These are phyloP conservation scores for Heterohyrax brucei DNA, from an alignment of 2,797 vertebrate genomes.

Conservation along the genomic window DNA sequence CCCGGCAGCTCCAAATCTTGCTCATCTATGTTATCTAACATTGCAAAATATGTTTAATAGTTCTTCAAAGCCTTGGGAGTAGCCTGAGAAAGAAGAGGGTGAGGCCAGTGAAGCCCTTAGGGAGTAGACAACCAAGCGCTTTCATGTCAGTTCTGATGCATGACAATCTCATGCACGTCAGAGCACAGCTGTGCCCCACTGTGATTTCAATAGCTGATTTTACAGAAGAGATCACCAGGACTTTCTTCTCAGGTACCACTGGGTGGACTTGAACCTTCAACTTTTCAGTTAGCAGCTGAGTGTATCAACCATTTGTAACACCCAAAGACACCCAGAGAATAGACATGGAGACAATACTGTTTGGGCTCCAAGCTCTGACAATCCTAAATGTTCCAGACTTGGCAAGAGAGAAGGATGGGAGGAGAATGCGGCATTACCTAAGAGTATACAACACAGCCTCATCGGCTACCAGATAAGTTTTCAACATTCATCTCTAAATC, in stretches of 20 bases:
- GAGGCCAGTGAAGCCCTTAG: background rate
- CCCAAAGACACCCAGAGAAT: background rate
- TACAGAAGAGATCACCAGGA: background rate
- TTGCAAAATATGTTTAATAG: background rate
- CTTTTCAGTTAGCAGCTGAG: background rate
- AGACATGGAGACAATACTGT: background rate
- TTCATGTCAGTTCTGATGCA: background rate
- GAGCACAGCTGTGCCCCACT: too few species aligned
- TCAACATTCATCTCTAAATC: background rate
- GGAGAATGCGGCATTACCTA: background rate
- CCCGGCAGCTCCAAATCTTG: background rate
- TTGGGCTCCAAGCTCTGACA: background rate
- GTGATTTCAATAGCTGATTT: background rate
- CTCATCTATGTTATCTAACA: conserved; percentile 6
- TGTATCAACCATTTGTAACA: background rate
- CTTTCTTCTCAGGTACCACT: background rate
- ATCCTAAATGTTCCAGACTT: background rate
- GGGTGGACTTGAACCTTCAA: background rate
- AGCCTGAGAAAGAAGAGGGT: background rate
- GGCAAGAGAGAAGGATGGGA: background rate
- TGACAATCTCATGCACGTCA: too few species aligned
- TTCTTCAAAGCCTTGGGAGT: conserved; percentile 23
- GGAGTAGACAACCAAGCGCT: background rate
- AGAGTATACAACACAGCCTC: background rate
- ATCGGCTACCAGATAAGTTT: background rate